These are phyloP conservation scores for Galeruca laticollis DNA, from an alignment of 2,888 invertebrate species.

Conservation along the genomic window DNA sequence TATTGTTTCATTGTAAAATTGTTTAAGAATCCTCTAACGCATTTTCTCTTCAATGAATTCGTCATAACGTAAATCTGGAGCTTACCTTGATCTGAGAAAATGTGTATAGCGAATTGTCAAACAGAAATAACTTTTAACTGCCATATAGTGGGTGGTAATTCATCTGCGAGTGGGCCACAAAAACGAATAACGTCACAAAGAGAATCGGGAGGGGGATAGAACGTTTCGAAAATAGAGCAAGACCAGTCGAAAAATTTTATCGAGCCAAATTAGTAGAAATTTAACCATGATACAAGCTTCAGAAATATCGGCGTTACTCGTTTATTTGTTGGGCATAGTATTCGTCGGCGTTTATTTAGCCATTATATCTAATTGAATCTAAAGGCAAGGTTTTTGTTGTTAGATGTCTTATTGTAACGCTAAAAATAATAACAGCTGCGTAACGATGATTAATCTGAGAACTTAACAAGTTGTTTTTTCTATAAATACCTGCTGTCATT, in stretches of 20 bases:
- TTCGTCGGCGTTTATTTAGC: conserved; percentile 57
- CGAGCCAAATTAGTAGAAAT: conserved; percentile 53
- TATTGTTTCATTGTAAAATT: too few species aligned
- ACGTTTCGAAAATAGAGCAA: conserved; percentile 47
- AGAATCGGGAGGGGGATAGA: neutral
- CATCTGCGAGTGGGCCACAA: conserved; percentile 10
- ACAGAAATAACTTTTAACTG: conserved; percentile 44
- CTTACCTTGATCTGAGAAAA: conserved; percentile 43
- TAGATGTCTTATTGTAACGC: conserved; percentile 28
- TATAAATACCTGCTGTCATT: neutral
- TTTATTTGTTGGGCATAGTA: conserved; percentile 58
- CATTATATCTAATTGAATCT: conserved; percentile 53
- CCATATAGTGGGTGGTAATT: conserved; percentile 35
- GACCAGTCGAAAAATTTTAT: conserved; percentile 41
- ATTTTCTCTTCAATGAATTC: conserved; percentile 24
- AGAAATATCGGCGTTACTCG: conserved; percentile 52
- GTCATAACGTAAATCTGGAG: conserved; percentile 33
- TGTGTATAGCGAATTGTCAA: conserved; percentile 41
- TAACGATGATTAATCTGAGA: neutral
- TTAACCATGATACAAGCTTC: conserved; percentile 38
- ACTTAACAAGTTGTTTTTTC: conserved; percentile 6
- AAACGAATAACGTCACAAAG: neutral
- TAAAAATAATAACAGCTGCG: neutral
- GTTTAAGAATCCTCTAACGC: neutral
- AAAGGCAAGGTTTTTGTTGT: conserved; percentile 43